These are phyloP conservation scores for Cyclophora punctaria DNA, from an alignment of 2,888 invertebrate genomes.

Conservation along the genomic window DNA sequence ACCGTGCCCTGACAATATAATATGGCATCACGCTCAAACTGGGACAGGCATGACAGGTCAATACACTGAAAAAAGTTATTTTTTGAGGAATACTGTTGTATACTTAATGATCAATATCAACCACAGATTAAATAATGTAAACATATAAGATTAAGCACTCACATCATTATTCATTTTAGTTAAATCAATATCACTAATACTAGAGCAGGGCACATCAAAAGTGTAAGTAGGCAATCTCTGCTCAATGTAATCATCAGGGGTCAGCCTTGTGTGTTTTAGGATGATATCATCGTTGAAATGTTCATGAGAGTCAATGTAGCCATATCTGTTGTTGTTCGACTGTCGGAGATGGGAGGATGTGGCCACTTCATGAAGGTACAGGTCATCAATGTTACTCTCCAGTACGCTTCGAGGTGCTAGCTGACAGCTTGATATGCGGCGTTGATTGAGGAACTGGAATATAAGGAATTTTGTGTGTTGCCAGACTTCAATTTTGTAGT, in stretches of 20 bases:
- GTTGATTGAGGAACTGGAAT: conserved; percentile 48
- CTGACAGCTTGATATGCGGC: conserved; percentile 62
- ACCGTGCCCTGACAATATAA: conserved; percentile 42
- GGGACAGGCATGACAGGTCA: conserved; percentile 61
- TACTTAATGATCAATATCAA: background rate
- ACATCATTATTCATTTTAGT: conserved; percentile 50
- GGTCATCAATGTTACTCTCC: conserved; percentile 44
- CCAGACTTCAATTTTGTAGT: too few relatives aligned
- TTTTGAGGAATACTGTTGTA: too few relatives aligned
- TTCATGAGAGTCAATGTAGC: background rate
- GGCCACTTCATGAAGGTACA: conserved; percentile 37
- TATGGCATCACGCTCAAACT: conserved; percentile 58
- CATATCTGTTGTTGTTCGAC: conserved; percentile 13
- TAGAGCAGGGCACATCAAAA: conserved; percentile 38
- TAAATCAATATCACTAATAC: conserved; percentile 51
- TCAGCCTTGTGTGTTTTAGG: conserved; percentile 40
- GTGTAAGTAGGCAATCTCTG: conserved; percentile 31
- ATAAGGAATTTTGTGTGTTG: too few relatives aligned
- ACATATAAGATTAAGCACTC: conserved; percentile 18
- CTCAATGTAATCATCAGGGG: conserved; percentile 61
- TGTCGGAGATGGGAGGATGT: conserved; percentile 12
- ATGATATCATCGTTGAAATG: conserved; percentile 31
- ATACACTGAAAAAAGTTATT: conserved; percentile 36
- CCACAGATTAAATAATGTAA: background rate
- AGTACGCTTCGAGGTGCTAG: conserved; percentile 37